Conservation (phyloP, 2,113 vertebrate species). For the Meriones unguiculatus region DNA sequence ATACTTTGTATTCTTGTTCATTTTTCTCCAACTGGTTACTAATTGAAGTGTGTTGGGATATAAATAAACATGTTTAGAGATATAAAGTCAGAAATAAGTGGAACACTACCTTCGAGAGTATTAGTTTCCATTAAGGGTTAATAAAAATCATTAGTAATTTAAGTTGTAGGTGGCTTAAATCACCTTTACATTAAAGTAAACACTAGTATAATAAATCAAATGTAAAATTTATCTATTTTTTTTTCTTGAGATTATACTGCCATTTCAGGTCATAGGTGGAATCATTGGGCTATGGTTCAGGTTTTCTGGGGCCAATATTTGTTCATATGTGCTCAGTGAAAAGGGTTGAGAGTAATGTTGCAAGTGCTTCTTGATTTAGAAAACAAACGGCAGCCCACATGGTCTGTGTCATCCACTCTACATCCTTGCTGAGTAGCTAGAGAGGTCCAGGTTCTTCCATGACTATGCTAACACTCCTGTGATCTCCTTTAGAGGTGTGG, state of each 20-base stretch:
- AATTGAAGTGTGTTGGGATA: background rate
- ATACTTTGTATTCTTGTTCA: background rate
- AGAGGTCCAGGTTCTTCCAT: background rate
- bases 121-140: constrained; percentile 22
- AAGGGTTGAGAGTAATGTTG: constrained; percentile 27
- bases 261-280: background rate
- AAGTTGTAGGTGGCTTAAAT: background rate
- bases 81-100: background rate
- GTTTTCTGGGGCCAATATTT: background rate
- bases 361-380: background rate
- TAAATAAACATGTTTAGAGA: background rate
- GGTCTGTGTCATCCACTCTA: background rate
- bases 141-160: background rate
- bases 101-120: background rate
- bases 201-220: background rate
- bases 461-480: background rate
- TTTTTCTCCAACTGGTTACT: background rate
- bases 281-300: background rate
- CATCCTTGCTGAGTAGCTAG: background rate
- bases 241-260: background rate
- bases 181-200: constrained; percentile 16
- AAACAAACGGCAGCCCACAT: background rate
- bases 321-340: background rate
- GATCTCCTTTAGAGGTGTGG: background rate
- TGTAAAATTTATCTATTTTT: background rate